Evolutionary conservation across 1,140 invertebrate species (phyloP).

Genomic region (Macrobrachium rosenbergii): DNA sequence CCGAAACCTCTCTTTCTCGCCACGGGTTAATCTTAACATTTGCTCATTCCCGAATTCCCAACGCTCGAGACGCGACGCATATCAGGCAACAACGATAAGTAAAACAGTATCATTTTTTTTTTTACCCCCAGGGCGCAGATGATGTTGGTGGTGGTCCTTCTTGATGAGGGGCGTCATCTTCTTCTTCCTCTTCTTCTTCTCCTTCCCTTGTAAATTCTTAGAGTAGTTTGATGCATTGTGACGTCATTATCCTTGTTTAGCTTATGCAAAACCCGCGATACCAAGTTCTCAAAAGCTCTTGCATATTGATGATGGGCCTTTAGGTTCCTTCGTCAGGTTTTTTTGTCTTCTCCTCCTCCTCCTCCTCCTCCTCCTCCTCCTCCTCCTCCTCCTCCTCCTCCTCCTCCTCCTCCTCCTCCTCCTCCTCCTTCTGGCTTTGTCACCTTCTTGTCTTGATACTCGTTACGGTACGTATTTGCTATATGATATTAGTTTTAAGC

Average conservation of each 20-base stretch:
- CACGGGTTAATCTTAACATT: too few species aligned
- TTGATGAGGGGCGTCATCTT: background rate
- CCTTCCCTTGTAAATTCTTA: background rate
- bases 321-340: background rate
- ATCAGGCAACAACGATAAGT: too few species aligned
- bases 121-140: too few species aligned
- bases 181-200: background rate
- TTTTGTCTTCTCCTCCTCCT: background rate
- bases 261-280: slow-evolving; percentile 15
- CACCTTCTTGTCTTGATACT: background rate
- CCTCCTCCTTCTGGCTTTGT: background rate
- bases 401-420: background rate
- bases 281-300: slow-evolving; percentile 14
- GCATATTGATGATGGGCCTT: slow-evolving; percentile 5
- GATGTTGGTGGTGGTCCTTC: too few species aligned
- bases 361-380: background rate
- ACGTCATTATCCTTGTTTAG: background rate
- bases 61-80: too few species aligned
- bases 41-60: too few species aligned
- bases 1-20: too few species aligned
- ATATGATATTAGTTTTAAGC: background rate
- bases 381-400: background rate
- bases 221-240: background rate
- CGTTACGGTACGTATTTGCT: background rate
- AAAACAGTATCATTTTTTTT: too few species aligned